Evolutionary conservation across 1,140 invertebrate genomes (phyloP), one percentile per base, ranked within the genome.

Genomic region (Bactericera cockerelli): DNA sequence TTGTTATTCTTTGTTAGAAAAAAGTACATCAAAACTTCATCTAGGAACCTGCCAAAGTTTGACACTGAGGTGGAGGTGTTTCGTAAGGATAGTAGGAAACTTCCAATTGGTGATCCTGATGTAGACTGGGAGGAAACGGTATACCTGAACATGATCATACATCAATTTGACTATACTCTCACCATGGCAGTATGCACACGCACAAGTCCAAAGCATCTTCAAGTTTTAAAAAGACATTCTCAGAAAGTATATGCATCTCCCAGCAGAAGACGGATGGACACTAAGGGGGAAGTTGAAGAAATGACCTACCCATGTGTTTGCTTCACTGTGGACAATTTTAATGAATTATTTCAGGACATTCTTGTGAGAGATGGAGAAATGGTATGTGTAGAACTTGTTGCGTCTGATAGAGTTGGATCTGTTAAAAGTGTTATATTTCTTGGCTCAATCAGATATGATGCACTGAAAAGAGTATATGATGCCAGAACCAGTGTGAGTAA

Each of bases 51-150:
- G 68, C 87, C 87, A 61, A 89, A 92, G 76, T 93, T 87, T 74
- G 86, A 90, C 83, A 91, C 90, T 64, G 87, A 92, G 70, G 88
- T 97, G 60, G 89, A 95, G 74, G 88, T 98, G 25, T 97, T 93
- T 76, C 82, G 95, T 58, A 90, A 94, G 73, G 92, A 97, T 73
- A 96, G 93, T 66, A 87, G 91, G 70, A 96, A 96, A 71, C 74
- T 97, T 66, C 95, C 95, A 26, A 87, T 92, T 65, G 89, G 90
- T 57, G 93, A 98, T 76, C 86, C 86, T 22, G 87, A 92, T 68
- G 87, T 98, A 65, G 93, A 98, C 76, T 98, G 95, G 95, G 93
- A 98, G 75, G 95, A 99, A 78, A 98, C 95, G 54, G 93, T 99
- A 60, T 99, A 98, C 76, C 78, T 99, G 54, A 99, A 99, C 77